phyloP scores from a whole-genome alignment of 2,797 vertebrate species.

The Meriones psammophilus region DNA sequence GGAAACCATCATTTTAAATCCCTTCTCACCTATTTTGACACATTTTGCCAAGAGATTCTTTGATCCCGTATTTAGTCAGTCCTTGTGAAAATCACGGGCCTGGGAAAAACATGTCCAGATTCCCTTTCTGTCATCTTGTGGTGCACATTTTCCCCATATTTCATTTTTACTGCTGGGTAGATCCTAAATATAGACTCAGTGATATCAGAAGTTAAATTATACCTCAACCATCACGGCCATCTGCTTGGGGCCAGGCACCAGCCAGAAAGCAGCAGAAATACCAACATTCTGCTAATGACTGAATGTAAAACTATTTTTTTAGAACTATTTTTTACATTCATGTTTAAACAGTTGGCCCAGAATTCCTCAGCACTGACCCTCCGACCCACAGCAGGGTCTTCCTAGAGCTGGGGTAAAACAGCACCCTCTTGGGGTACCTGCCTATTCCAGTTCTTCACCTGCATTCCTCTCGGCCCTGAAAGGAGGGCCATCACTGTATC shows the following conservation, averaged over 20 bases:
- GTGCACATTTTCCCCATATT: constrained; percentile 97
- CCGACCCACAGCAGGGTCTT: constrained; percentile 97
- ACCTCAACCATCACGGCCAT: constrained; percentile 98
- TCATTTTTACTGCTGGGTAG: constrained; percentile 99
- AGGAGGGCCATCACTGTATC: constrained; percentile 97
- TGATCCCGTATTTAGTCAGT: constrained; percentile 95
- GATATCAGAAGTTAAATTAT: constrained; percentile 97
- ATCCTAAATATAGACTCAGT: constrained; percentile 99
- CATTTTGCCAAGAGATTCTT: constrained; percentile 99
- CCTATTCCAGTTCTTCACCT: constrained; percentile 98
- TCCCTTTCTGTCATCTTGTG: constrained; percentile 98
- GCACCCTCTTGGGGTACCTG: constrained; percentile 99
- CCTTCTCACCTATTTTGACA: constrained; percentile 98
- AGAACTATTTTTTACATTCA: constrained; percentile 91
- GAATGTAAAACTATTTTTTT: constrained; percentile 87
- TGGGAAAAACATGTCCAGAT: constrained; percentile 99
- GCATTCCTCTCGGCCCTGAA: constrained; percentile 98
- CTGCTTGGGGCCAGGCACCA: constrained; percentile 97
- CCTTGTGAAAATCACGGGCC: constrained; percentile 99
- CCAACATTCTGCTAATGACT: constrained; percentile 97
- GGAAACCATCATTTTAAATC: constrained; percentile 95
- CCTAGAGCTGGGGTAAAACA: constrained; percentile 98
- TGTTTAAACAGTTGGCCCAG: constrained; percentile 96
- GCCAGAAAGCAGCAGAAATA: constrained; percentile 99
- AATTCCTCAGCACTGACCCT: constrained; percentile 99